phyloP scores from a whole-genome alignment of 2,797 vertebrate species.

The Squalus acanthias region DNA sequence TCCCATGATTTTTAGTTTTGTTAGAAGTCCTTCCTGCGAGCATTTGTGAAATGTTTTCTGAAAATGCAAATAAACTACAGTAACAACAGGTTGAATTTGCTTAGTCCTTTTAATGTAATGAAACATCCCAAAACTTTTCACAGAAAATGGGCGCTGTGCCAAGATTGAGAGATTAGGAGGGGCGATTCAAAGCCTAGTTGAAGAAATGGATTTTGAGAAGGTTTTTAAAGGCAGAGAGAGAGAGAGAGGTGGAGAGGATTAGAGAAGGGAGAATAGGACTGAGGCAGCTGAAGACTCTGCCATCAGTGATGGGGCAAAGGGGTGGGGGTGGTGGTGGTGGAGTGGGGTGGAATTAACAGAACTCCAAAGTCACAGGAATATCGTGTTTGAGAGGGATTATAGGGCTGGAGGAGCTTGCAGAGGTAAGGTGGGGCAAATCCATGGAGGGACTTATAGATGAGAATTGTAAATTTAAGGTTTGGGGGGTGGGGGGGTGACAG shows the following conservation, averaged over 20 bases:
- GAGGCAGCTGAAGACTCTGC: not conserved
- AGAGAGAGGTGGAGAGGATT: not conserved
- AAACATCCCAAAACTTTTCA: not conserved
- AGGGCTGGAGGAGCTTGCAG: not conserved
- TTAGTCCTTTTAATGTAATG: not conserved
- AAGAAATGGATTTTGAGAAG: not conserved
- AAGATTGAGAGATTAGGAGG: not conserved
- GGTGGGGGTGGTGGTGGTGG: not conserved
- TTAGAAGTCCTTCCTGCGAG: not conserved
- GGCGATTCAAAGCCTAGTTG: not conserved
- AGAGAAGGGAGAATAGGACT: not conserved
- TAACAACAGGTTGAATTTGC: not conserved
- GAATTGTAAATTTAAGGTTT: not conserved
- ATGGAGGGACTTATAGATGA: not conserved
- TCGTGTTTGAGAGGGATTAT: not conserved
- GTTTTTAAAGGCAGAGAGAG: not conserved
- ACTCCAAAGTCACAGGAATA: not conserved
- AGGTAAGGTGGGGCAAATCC: not conserved
- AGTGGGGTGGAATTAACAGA: not conserved
- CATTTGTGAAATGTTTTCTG: not conserved
- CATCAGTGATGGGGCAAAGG: not conserved
- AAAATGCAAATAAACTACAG: not conserved
- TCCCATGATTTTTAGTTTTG: not conserved
- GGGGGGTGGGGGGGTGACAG: not conserved
- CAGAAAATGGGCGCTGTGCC: not conserved